Conservation (phyloP, 2,113 vertebrate genomes). For the Fulmarus glacialis region DNA sequence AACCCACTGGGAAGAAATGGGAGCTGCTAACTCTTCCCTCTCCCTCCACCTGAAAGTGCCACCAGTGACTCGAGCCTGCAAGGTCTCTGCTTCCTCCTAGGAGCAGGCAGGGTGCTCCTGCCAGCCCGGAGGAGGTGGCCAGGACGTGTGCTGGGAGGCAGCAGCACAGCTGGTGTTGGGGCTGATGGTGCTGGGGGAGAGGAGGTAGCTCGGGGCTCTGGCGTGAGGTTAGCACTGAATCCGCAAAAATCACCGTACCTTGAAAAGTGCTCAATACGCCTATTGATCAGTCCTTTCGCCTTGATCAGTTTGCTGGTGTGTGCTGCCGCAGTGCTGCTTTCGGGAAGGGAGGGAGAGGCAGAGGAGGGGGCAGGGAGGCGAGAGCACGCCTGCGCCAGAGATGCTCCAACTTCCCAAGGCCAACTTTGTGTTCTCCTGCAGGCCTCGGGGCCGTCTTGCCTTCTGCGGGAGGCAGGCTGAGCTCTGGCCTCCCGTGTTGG, state of each 20-base stretch:
- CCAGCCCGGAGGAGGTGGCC: fast-evolving
- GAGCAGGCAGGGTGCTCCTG: not conserved
- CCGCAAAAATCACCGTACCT: constrained; percentile 75
- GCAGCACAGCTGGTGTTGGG: not conserved
- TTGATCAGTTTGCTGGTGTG: constrained; percentile 67
- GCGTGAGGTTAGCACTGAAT: constrained; percentile 70
- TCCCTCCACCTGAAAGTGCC: not conserved
- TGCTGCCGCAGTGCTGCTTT: constrained; percentile 65
- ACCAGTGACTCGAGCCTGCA: fast-evolving
- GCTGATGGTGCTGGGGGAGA: not conserved
- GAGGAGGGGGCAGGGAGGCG: not conserved
- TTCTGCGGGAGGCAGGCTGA: not conserved
- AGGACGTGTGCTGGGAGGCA: fast-evolving
- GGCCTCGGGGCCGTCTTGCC: fast-evolving
- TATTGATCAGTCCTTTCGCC: constrained; percentile 74
- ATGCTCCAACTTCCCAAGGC: not conserved
- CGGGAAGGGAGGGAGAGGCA: constrained; percentile 1
- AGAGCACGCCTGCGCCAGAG: not conserved
- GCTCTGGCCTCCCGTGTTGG: fast-evolving
- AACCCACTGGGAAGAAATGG: not conserved
- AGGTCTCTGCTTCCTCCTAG: not conserved
- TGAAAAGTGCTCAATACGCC: constrained; percentile 77
- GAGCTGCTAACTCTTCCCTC: not conserved
- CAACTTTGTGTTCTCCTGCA: not conserved
- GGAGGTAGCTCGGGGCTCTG: not conserved